Evolutionary conservation across 2,113 vertebrate species (phyloP), one percentile per base, ranked within the genome.

Genomic region (Psilopogon haemacephalus): DNA sequence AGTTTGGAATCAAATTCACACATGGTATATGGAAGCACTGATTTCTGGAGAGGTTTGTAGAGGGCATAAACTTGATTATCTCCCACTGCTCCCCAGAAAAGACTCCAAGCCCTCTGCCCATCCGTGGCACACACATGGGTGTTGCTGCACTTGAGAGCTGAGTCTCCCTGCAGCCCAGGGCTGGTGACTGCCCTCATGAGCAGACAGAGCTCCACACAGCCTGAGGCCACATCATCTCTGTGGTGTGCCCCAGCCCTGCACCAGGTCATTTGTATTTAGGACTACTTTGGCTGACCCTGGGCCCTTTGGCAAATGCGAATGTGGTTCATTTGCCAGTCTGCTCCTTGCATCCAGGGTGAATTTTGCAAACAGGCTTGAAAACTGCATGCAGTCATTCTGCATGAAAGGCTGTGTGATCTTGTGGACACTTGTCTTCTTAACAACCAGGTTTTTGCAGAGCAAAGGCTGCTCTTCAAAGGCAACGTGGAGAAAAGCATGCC

Each of bases 191-290:
- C 17, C 21, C 30, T 52, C 7, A 20, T 3, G 30, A 52, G 12
- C 0, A 0, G 26, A 17, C 46, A 63, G 37, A 59, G 3, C 19
- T 76, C 24, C 5, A 1, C 1, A 1, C 17, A 62, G 26, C 12
- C 13, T 27, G 28, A 7, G 6, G 6, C 62, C 8, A 4, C 2
- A 1, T 56, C 30, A 3, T 8, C 15, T 23, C 54, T 1, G 0
- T 55, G 30, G 11, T 30, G 27, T 48, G 12, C 64, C 70, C 33
- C 50, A 82, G 38, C 14, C 20, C n/a, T 19, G 5, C 42, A 68
- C 15, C 12, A 12, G 26, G 3, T 24, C 6, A 3, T 24, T 69
- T 69, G 12, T 46, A 9, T 18, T 27, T 58, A 17, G 15, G 12
- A 9, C 30, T 88, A 0, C 40, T 73, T 38, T 48, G 23, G 18